Evolutionary conservation across 2,113 vertebrate species (phyloP), one percentile per base, ranked within the genome.

Genomic region (Argyrosomus japonicus): DNA sequence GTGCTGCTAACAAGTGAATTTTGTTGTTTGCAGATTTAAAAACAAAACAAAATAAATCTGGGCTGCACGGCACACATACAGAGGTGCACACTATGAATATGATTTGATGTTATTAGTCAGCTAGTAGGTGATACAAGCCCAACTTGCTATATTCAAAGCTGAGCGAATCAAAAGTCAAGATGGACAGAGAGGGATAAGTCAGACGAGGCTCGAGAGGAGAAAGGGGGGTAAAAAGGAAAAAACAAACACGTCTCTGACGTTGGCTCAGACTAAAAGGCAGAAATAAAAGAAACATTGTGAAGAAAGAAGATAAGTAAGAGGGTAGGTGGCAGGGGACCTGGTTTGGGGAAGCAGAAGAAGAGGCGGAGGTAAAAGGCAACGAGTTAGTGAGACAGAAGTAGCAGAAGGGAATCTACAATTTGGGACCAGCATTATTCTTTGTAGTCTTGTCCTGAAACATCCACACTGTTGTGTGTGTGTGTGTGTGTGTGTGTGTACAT

Each of bases 351-450:
- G 45, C 0, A 50, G 65, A 56, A 40, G 32, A 36, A 56, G 62
- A 40, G 1, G 56, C 45, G 68, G 23, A 69, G 57, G 71, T 58
- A 70, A 43, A 80, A 87, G 64, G 57, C 73, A 76, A 88, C 85
- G 69, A 74, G n/a, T 27, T 68, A 58, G 74, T 79, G 40, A 82
- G 86, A 63, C 70, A 77, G 77, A 75, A 87, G 50, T 61, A 69
- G 54, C 75, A 90, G 85, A 81, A 48, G 76, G 53, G 74, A 81
- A 77, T 81, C 69, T 0, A 87, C 73, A 86, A 63, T 48, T 18
- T 6, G 2, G 82, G 84, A 61, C 19, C 36, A 61, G 56, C 36
- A 36, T 40, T 9, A 15, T 14, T 77, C 50, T 90, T 85, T 88
- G 74, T 81, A 74, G 80, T 63, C n/a, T 27, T 40, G 65, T 75